A percentile compares a stretch with the other conserved stretches of the same genome.
phyloP scores from a whole-genome alignment of 2,113 vertebrate genomes.

The Climacteris rufus region DNA sequence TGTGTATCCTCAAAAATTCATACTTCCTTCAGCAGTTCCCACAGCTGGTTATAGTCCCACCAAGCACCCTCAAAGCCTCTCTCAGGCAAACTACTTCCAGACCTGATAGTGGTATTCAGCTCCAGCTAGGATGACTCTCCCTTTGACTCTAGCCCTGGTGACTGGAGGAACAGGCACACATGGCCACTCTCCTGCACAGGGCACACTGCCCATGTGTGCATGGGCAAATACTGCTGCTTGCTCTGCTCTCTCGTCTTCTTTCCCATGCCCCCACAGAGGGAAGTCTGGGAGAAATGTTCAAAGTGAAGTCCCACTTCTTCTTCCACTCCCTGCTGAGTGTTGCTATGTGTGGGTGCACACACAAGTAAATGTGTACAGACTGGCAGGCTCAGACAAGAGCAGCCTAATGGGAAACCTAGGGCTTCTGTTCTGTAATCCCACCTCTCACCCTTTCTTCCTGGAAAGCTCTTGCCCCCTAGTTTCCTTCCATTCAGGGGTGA shows the following conservation, averaged over 20 bases:
- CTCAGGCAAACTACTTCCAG: not conserved
- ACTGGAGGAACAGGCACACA: not conserved
- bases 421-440: not conserved
- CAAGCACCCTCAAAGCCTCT: not conserved
- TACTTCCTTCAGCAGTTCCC: not conserved
- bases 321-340: not conserved
- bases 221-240: not conserved
- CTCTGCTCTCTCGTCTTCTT: not conserved
- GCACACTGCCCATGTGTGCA: fast-evolving
- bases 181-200: fast-evolving
- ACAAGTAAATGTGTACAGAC: not conserved
- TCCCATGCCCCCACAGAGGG: not conserved
- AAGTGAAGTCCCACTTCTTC: not conserved
- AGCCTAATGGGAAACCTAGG: not conserved
- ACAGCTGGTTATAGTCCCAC: not conserved
- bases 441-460: not conserved
- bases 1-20: not conserved
- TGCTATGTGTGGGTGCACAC: not conserved
- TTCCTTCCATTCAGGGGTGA: not conserved
- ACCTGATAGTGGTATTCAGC: not conserved
- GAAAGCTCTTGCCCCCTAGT: not conserved
- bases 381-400: not conserved
- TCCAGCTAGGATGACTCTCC: not conserved
- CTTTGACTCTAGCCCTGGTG: not conserved
- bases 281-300: not conserved